These are phyloP conservation scores for Pseudolaguvia tuberculata DNA, from an alignment of 2,113 vertebrate genomes.

Conservation along the genomic window DNA sequence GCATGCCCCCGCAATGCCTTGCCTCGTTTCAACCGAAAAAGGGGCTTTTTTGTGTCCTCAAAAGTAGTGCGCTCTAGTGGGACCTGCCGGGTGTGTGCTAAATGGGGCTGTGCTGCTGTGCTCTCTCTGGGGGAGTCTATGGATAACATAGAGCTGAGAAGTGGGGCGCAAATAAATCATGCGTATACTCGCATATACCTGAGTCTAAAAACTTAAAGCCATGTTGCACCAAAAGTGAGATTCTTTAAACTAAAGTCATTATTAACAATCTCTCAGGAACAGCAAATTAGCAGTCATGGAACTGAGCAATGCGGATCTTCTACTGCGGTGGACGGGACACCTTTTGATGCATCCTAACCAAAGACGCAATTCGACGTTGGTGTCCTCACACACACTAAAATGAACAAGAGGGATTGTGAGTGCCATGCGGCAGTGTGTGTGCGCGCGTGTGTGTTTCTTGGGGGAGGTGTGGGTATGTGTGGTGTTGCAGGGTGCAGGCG, in stretches of 20 bases:
- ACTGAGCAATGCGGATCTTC: neutral
- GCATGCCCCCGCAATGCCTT: conserved; percentile 22
- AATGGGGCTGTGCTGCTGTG: conserved; percentile 40
- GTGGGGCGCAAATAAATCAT: conserved; percentile 48
- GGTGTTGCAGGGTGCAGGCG: conserved; percentile 29
- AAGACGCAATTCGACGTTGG: neutral
- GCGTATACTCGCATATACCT: neutral
- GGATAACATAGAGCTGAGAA: conserved; percentile 38
- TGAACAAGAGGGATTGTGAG: conserved; percentile 15
- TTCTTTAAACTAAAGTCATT: neutral
- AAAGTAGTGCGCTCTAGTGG: conserved; percentile 22
- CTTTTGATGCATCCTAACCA: neutral
- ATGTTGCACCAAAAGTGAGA: neutral
- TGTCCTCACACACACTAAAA: conserved; percentile 15
- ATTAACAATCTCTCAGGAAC: neutral
- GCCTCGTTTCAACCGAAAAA: conserved; percentile 5
- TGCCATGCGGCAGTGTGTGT: conserved; percentile 21
- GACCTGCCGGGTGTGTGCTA: conserved; percentile 34
- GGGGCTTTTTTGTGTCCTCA: conserved; percentile 15
- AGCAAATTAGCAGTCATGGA: neutral
- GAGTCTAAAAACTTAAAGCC: conserved; percentile 1
- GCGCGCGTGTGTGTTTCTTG: too few species aligned
- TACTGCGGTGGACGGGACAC: neutral
- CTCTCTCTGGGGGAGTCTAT: conserved; percentile 38
- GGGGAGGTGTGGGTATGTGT: conserved; percentile 14